phyloP scores from a whole-genome alignment of 2,113 vertebrate species.

The Tychaedon coryphoeus region DNA sequence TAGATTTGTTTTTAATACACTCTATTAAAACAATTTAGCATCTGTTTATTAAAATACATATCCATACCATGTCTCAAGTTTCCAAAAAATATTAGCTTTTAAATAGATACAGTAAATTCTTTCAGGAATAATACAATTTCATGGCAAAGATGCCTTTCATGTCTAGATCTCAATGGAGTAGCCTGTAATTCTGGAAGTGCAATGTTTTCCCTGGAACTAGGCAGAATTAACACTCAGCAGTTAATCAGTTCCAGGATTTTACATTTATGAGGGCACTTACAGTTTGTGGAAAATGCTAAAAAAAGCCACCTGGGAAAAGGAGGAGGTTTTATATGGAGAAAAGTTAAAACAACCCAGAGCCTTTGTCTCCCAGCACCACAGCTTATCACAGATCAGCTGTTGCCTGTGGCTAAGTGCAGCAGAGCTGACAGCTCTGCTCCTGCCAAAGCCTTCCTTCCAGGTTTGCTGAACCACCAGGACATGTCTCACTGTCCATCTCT shows the following conservation, averaged over 20 bases:
- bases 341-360: not conserved
- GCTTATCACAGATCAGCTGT: not conserved
- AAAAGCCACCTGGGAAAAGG: not conserved
- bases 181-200: conserved; percentile 1
- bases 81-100: not conserved
- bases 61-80: not conserved
- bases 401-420: not conserved
- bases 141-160: conserved; percentile 1
- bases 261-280: conserved; percentile 3
- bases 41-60: not conserved
- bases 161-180: not conserved
- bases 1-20: not conserved
- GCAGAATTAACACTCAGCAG: conserved; percentile 30
- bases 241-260: conserved; percentile 36
- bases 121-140: not conserved
- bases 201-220: not conserved
- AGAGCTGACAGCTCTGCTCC: not conserved
- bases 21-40: not conserved
- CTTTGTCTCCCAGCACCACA: not conserved
- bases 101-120: not conserved
- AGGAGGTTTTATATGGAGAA: not conserved
- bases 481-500: not conserved
- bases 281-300: conserved; percentile 18
- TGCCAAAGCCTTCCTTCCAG: not conserved
- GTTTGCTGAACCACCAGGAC: not conserved